These are phyloP conservation scores for Chloroclystis v-ata DNA, from an alignment of 2,888 invertebrate species.

Conservation along the genomic window DNA sequence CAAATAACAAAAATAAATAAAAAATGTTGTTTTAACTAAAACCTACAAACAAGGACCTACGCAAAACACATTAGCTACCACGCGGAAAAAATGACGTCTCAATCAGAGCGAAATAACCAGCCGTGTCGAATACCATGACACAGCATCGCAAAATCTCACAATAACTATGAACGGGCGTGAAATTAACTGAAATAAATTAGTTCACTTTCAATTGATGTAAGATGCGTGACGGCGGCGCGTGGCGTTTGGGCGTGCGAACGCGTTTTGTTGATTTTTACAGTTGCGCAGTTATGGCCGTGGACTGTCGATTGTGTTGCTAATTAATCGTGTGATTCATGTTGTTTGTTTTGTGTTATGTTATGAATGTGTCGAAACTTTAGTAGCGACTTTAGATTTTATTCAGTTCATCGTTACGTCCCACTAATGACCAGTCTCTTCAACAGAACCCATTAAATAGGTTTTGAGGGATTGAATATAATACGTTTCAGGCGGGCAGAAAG, in stretches of 20 bases:
- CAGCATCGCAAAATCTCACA: slow-evolving; percentile 65
- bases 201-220: slow-evolving; percentile 48
- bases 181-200: slow-evolving; percentile 68
- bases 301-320: slow-evolving; percentile 39
- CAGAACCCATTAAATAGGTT: no score
- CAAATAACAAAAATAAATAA: no score
- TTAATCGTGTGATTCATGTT: slow-evolving; percentile 50
- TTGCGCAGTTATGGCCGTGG: slow-evolving; percentile 40
- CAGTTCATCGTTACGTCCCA: no score
- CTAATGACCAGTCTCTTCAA: no score
- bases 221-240: slow-evolving; percentile 66
- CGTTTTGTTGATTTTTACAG: slow-evolving; percentile 68
- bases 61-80: background rate
- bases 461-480: no score
- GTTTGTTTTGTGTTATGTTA: slow-evolving; percentile 30
- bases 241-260: slow-evolving; percentile 62
- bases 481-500: no score
- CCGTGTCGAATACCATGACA: slow-evolving; percentile 68
- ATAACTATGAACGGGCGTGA: slow-evolving; percentile 69
- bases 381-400: no score
- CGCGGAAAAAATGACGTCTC: slow-evolving; percentile 53
- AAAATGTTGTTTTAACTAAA: no score
- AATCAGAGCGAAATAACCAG: slow-evolving; percentile 57
- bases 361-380: background rate
- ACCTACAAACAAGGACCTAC: background rate